A percentile compares a stretch with the other conserved stretches of the same genome.
phyloP scores from a whole-genome alignment of 2,797 vertebrate genomes.

The Ciconia nigra region DNA sequence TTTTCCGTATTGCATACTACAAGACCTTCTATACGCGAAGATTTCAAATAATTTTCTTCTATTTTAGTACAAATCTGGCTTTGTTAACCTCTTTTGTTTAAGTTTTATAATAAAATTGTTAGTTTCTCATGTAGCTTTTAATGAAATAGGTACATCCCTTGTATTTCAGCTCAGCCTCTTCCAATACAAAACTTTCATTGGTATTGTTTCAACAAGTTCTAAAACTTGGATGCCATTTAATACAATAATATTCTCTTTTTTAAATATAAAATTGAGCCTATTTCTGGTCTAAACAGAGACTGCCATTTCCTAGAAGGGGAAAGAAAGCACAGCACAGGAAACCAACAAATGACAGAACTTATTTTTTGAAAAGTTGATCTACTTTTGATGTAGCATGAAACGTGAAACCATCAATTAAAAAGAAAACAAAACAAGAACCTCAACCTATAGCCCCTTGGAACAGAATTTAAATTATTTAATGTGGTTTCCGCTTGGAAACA shows the following conservation, averaged over 20 bases:
- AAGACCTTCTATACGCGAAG: neutral
- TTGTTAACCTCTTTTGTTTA: neutral
- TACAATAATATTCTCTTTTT: neutral
- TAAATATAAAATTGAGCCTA: neutral
- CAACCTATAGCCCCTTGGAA: neutral
- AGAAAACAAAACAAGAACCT: neutral
- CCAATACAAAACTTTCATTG: neutral
- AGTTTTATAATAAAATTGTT: neutral
- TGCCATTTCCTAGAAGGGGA: neutral
- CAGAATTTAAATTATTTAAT: neutral
- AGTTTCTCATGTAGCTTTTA: neutral
- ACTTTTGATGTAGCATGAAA: neutral
- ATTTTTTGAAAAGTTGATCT: neutral
- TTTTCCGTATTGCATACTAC: neutral
- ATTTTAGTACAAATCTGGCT: neutral
- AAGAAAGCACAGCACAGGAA: neutral
- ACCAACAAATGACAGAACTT: neutral
- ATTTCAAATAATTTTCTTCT: neutral
- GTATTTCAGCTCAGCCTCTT: neutral
- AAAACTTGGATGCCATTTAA: neutral
- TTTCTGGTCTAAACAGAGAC: neutral
- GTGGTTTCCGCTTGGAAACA: neutral
- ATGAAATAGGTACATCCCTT: neutral
- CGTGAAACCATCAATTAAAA: neutral
- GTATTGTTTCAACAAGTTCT: neutral